These are phyloP conservation scores for Oscheius sp. DNA, from an alignment of 2,888 invertebrate species.

Conservation along the genomic window DNA sequence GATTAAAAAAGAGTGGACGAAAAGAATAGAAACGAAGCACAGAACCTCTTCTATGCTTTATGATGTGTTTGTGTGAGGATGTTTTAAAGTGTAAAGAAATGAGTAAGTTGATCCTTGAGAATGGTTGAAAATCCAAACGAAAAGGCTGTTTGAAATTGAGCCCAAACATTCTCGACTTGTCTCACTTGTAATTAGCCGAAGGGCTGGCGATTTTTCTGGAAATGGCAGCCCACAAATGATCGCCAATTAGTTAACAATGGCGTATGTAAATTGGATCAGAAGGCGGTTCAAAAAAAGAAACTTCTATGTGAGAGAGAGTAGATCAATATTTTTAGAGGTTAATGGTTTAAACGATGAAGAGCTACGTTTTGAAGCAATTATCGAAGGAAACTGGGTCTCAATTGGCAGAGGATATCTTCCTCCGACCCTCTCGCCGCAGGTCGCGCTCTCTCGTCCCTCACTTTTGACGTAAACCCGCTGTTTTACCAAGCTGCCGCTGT, in stretches of 20 bases:
- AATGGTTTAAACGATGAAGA: conserved; percentile 18
- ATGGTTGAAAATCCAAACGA: not conserved
- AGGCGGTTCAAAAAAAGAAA: conserved; percentile 3
- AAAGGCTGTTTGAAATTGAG: conserved; percentile 30
- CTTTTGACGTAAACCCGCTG: conserved; percentile 31
- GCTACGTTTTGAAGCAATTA: conserved; percentile 19
- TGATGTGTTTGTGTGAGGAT: not conserved
- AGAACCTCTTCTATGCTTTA: not conserved
- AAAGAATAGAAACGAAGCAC: no score
- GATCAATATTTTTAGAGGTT: no score
- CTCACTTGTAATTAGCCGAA: conserved; percentile 24
- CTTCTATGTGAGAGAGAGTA: not conserved
- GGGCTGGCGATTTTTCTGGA: no score
- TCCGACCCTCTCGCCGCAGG: conserved; percentile 21
- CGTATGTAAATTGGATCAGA: not conserved
- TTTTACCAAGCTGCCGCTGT: conserved; percentile 15
- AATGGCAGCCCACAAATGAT: conserved; percentile 17
- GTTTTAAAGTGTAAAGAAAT: conserved; percentile 24
- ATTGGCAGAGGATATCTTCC: not conserved
- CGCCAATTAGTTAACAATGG: conserved; percentile 24
- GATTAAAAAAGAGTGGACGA: not conserved
- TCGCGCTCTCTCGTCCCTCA: conserved; percentile 13
- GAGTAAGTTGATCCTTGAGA: conserved; percentile 14
- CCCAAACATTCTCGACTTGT: conserved; percentile 12
- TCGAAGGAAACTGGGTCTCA: conserved; percentile 8